phyloP scores from a whole-genome alignment of 1,140 invertebrate species.

The Gryon sp. region DNA sequence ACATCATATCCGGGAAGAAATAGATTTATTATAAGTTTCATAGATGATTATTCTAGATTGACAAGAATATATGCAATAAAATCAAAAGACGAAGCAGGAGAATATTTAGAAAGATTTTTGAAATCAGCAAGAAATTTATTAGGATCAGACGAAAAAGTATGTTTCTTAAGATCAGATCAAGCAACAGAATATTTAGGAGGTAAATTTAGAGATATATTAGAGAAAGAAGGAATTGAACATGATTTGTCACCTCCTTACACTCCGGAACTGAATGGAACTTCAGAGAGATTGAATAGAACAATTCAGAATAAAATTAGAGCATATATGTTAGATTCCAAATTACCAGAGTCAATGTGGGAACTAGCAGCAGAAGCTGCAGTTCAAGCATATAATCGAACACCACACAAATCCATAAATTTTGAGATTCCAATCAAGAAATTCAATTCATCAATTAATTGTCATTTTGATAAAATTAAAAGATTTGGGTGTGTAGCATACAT shows the following conservation, averaged over 20 bases:
- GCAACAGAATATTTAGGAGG: too few species aligned
- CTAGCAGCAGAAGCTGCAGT: conserved; percentile 62
- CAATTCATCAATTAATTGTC: neutral
- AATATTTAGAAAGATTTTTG: too few species aligned
- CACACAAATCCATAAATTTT: conserved; percentile 27
- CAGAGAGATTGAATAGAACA: conserved; percentile 58
- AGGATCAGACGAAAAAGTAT: too few species aligned
- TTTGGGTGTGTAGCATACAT: conserved; percentile 30
- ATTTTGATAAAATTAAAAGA: conserved; percentile 24
- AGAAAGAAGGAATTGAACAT: conserved; percentile 8
- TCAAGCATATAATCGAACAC: conserved; percentile 59
- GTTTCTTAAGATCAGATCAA: too few species aligned
- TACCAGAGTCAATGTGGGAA: conserved; percentile 65
- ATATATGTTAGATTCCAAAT: conserved; percentile 58
- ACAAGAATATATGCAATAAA: too few species aligned
- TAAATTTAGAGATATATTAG: too few species aligned
- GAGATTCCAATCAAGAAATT: conserved; percentile 51
- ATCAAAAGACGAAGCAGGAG: too few species aligned
- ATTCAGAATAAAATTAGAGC: conserved; percentile 26
- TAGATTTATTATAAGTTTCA: conserved; percentile 17
- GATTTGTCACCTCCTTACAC: conserved; percentile 34
- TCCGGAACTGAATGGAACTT: conserved; percentile 46
- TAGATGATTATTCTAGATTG: conserved; percentile 20
- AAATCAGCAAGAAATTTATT: too few species aligned
- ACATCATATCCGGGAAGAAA: conserved; percentile 5